Evolutionary conservation across 1,140 invertebrate species (phyloP).

Genomic region (Brachionus sp.): DNA sequence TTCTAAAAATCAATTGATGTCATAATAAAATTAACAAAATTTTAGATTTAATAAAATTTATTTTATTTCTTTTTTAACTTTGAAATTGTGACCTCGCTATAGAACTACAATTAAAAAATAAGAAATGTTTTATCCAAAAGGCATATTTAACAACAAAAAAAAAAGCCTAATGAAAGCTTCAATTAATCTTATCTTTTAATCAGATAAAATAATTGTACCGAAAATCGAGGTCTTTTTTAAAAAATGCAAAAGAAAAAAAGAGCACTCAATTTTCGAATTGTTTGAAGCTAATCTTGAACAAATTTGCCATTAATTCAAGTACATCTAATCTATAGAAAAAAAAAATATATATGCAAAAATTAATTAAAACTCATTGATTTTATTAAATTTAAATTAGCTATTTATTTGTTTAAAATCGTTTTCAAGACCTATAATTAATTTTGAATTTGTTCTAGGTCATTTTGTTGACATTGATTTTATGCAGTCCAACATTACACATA

Average conservation of each 20-base stretch:
- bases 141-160: neutral
- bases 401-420: conserved; percentile 6
- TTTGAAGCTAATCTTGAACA: conserved; percentile 1
- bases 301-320: neutral
- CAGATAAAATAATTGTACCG: neutral
- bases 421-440: neutral
- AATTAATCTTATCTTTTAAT: neutral
- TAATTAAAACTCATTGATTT: neutral
- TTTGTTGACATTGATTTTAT: neutral
- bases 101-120: neutral
- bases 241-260: neutral
- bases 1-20: neutral
- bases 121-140: neutral
- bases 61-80: neutral
- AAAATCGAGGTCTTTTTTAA: neutral
- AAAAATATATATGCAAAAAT: neutral
- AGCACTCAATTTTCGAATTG: neutral
- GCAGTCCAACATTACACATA: neutral
- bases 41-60: neutral
- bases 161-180: neutral
- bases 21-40: neutral
- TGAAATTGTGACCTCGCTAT: neutral
- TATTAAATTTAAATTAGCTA: neutral
- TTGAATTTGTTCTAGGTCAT: neutral
- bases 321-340: neutral